These are phyloP conservation scores for Anoplopoma fimbria DNA, from an alignment of 2,113 vertebrate species.

Conservation along the genomic window DNA sequence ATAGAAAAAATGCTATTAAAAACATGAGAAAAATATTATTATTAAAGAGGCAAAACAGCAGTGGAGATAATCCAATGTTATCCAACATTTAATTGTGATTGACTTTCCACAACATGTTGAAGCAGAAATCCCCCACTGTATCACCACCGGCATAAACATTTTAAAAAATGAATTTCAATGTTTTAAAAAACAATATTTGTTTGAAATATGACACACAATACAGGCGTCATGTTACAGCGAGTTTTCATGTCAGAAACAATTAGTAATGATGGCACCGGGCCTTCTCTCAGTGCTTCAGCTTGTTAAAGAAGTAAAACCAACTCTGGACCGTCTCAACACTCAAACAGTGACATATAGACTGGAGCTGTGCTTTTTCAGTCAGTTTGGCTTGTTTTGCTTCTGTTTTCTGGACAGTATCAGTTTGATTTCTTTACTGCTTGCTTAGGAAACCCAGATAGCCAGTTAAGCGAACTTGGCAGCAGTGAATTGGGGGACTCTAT, in stretches of 20 bases:
- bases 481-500: slow-evolving; percentile 9
- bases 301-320: slow-evolving; percentile 31
- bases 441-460: slow-evolving; percentile 55
- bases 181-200: neutral
- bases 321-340: slow-evolving; percentile 52
- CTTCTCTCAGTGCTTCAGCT: slow-evolving; percentile 35
- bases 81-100: neutral
- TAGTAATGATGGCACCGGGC: slow-evolving; percentile 26
- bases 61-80: neutral
- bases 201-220: slow-evolving; percentile 14
- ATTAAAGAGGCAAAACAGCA: neutral
- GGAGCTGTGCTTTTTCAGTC: slow-evolving; percentile 55
- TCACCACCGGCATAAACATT: neutral
- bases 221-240: neutral
- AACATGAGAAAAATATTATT: neutral
- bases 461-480: slow-evolving; percentile 27
- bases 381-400: slow-evolving; percentile 13
- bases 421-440: slow-evolving; percentile 27
- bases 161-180: neutral
- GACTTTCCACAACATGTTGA: too few species aligned
- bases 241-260: slow-evolving; percentile 48
- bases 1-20: neutral
- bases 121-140: neutral
- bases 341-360: slow-evolving; percentile 1
- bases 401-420: slow-evolving; percentile 58